phyloP scores from a whole-genome alignment of 30 jellyfish, hydroid and myxozoan genomes.

The Turritopsis dohrnii region DNA sequence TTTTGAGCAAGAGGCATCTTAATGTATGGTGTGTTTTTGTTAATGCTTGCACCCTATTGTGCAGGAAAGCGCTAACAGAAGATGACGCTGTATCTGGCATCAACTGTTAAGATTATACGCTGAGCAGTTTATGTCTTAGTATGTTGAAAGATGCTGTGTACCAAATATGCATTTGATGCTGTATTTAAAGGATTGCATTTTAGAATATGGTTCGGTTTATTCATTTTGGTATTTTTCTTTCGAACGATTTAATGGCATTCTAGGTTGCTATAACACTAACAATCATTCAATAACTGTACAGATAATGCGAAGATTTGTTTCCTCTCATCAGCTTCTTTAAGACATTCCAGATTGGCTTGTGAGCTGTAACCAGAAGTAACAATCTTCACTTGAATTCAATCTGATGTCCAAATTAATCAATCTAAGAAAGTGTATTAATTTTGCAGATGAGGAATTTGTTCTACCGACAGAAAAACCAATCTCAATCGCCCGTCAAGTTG shows the following conservation, averaged over 20 bases:
- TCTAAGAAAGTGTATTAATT: neutral
- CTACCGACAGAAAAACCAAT: neutral
- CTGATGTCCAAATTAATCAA: neutral
- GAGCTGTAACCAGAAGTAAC: neutral
- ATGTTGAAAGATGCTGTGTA: neutral
- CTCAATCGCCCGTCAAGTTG: conserved; percentile 9
- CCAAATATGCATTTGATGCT: conserved; percentile 14
- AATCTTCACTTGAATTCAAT: neutral
- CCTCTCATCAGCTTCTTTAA: neutral
- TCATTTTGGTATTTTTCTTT: conserved; percentile 6
- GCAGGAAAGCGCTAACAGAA: neutral
- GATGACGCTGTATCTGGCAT: conserved; percentile 3
- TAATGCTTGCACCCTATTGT: conserved; percentile 4
- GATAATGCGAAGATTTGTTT: conserved; percentile 12
- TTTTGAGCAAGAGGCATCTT: neutral
- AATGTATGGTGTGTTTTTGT: conserved; percentile 13
- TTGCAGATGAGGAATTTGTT: neutral
- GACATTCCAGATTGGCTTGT: neutral
- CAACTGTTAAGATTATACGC: neutral
- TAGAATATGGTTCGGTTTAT: conserved; percentile 8
- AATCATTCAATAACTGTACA: conserved; percentile 4
- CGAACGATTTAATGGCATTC: conserved; percentile 17
- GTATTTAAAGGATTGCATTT: neutral
- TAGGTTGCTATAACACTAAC: conserved; percentile 2
- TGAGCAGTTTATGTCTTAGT: neutral